These are phyloP conservation scores for Anthopleura xanthogrammica DNA, from an alignment of 92 coral and sea anemone species.

Conservation along the genomic window DNA sequence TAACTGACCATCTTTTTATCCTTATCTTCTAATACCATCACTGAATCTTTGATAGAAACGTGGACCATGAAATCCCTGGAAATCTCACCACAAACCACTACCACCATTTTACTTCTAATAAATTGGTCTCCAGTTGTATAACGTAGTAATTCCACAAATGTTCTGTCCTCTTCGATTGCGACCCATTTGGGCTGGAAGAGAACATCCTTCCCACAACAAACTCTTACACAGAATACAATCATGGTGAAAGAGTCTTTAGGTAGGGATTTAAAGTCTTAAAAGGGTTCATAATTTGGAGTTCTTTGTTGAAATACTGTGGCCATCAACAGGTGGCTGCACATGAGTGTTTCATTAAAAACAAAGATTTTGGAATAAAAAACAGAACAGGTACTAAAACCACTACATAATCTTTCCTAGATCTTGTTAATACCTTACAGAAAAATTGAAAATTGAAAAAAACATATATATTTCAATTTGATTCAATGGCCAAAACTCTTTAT, in stretches of 20 bases:
- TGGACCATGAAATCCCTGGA: slow-evolving; percentile 55
- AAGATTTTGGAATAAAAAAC: neutral
- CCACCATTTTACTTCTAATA: slow-evolving; percentile 57
- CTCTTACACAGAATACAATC: slow-evolving; percentile 83
- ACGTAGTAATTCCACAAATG: slow-evolving; percentile 77
- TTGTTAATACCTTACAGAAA: neutral
- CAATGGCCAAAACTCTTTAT: neutral
- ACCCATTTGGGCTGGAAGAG: slow-evolving; percentile 77
- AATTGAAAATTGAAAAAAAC: neutral
- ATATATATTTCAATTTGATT: neutral
- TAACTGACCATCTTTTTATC: slow-evolving; percentile 80
- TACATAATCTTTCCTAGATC: neutral
- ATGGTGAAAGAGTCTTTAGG: slow-evolving; percentile 12
- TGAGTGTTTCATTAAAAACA: slow-evolving; percentile 5
- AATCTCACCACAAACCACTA: slow-evolving; percentile 81
- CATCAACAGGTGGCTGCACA: slow-evolving; percentile 11
- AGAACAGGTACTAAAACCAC: neutral
- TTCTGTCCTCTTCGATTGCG: slow-evolving; percentile 63
- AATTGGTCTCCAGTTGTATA: slow-evolving; percentile 80
- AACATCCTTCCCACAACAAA: slow-evolving; percentile 55
- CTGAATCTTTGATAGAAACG: slow-evolving; percentile 64
- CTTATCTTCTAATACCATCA: slow-evolving; percentile 57
- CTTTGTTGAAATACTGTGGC: slow-evolving; percentile 3
- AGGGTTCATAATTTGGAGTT: slow-evolving; percentile 17
- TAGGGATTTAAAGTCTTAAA: neutral